These are phyloP conservation scores for Argopecten irradians DNA, from an alignment of 1,140 invertebrate genomes.

Conservation along the genomic window DNA sequence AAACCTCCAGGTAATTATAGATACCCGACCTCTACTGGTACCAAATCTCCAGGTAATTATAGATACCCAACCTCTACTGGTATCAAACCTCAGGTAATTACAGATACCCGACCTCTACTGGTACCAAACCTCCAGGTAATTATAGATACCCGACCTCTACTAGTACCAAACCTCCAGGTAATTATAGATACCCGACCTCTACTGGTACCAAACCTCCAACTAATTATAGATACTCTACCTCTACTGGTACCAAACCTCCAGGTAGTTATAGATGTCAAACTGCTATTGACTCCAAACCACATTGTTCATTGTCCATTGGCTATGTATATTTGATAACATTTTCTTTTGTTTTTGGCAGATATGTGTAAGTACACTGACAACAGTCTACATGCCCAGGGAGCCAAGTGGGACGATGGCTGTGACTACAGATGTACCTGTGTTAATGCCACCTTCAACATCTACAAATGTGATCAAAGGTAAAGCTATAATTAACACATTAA, in stretches of 20 bases:
- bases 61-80: too few species aligned
- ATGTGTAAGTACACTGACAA: constrained; percentile 59
- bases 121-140: too few species aligned
- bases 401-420: constrained; percentile 61
- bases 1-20: too few species aligned
- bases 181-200: too few species aligned
- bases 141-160: constrained; percentile 25
- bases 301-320: neutral
- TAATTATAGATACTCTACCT: too few species aligned
- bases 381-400: constrained; percentile 50
- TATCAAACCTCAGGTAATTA: too few species aligned
- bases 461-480: constrained; percentile 55
- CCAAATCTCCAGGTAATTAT: neutral
- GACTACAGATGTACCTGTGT: constrained; percentile 54
- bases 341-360: constrained; percentile 35
- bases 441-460: constrained; percentile 48
- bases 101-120: too few species aligned
- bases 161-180: constrained; percentile 19
- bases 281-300: too few species aligned
- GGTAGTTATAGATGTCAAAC: too few species aligned
- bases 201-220: too few species aligned
- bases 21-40: constrained; percentile 28
- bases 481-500: neutral
- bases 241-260: too few species aligned
- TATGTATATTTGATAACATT: neutral